A percentile compares a stretch with the other conserved stretches of the same genome.
Conservation (phyloP, 2,113 vertebrate species). For the Asarcornis scutulata region DNA sequence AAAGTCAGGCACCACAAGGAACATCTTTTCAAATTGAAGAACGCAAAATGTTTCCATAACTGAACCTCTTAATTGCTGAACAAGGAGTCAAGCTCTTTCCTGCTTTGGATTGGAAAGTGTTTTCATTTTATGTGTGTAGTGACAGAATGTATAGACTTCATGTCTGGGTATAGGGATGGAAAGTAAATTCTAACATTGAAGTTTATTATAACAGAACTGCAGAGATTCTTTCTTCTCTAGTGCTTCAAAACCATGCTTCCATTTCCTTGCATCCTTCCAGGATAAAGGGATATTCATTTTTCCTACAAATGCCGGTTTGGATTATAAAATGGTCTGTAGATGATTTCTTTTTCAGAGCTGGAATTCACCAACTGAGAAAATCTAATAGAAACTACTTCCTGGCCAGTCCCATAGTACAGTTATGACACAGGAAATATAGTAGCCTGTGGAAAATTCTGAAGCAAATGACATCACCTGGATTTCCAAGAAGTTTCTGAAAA, state of each 20-base stretch:
- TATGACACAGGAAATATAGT: neutral
- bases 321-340: neutral
- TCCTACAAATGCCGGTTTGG: neutral
- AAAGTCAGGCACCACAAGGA: neutral
- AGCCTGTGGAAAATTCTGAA: neutral
- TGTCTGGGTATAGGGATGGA: neutral
- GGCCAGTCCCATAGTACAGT: neutral
- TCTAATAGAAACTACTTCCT: neutral
- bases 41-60: neutral
- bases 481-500: neutral
- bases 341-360: neutral
- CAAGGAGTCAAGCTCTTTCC: neutral
- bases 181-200: neutral
- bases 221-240: neutral
- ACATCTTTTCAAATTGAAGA: neutral
- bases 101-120: neutral
- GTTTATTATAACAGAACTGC: neutral
- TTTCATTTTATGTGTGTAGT: constrained; percentile 10
- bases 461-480: neutral
- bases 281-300: neutral
- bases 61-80: constrained; percentile 5
- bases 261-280: neutral
- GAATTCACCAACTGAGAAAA: neutral
- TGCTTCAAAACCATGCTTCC: neutral
- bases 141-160: constrained; percentile 26